Conservation (phyloP, 2,113 vertebrate species). For the Elaphurus davidianus region DNA sequence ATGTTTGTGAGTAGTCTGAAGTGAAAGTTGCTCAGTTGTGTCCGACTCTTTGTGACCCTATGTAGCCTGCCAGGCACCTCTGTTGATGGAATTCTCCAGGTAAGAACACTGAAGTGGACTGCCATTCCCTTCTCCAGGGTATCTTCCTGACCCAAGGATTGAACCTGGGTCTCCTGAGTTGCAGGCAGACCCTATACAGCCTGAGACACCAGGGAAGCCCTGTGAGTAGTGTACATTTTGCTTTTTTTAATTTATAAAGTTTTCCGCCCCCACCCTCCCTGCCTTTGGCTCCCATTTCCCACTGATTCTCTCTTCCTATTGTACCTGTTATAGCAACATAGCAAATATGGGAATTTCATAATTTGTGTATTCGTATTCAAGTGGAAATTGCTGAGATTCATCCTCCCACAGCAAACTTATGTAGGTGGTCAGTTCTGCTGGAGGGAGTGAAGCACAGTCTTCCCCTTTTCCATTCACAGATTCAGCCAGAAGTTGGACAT, state of each 20-base stretch:
- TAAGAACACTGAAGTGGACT: not conserved
- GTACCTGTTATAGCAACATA: not conserved
- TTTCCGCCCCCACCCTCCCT: fast-evolving
- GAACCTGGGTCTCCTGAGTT: not conserved
- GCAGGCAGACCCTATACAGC: not conserved
- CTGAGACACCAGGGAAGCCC: not conserved
- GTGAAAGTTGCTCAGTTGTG: not conserved
- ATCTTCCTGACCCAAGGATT: not conserved
- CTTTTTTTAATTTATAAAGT: not conserved
- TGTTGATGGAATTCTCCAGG: not conserved
- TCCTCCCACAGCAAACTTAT: not conserved
- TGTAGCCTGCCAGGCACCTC: not conserved
- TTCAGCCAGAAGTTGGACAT: not conserved
- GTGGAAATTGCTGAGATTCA: not conserved
- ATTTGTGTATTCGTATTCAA: not conserved
- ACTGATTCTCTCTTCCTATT: not conserved
- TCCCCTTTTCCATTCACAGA: not conserved
- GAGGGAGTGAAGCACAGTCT: not conserved
- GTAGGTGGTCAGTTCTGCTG: not conserved
- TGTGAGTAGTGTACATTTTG: not conserved
- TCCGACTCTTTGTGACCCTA: not conserved
- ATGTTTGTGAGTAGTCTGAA: not conserved
- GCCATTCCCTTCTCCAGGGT: not conserved
- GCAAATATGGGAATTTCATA: not conserved
- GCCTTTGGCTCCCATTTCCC: not conserved